These are phyloP conservation scores for Candidula unifasciata DNA, from an alignment of 2,888 invertebrate species.

Conservation along the genomic window DNA sequence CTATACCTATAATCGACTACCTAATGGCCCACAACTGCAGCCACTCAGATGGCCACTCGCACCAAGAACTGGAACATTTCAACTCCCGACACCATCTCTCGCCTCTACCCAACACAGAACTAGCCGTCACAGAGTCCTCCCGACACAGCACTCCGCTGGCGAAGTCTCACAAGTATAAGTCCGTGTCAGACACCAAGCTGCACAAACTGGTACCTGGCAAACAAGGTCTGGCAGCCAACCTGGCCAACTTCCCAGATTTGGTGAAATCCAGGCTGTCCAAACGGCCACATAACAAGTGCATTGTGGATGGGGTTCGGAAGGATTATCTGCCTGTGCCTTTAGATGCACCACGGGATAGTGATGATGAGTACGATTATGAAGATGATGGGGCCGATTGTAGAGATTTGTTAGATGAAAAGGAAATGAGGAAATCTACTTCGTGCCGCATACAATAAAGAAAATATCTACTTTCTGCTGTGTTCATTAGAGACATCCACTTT, in stretches of 20 bases:
- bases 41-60: slow-evolving; percentile 13
- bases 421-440: slow-evolving; percentile 57
- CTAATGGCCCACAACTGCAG: slow-evolving; percentile 50
- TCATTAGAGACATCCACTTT: no score
- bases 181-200: slow-evolving; percentile 58
- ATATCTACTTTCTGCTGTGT: no score
- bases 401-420: slow-evolving; percentile 57
- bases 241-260: slow-evolving; percentile 56
- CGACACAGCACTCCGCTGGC: slow-evolving; percentile 14
- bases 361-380: slow-evolving; percentile 55
- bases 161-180: slow-evolving; percentile 52
- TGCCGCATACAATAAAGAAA: slow-evolving; percentile 53
- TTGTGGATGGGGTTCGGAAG: slow-evolving; percentile 48
- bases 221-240: slow-evolving; percentile 54
- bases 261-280: slow-evolving; percentile 54
- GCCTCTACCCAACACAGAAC: slow-evolving; percentile 41
- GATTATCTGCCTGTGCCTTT: slow-evolving; percentile 57
- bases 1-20: slow-evolving; percentile 68
- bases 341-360: slow-evolving; percentile 53
- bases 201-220: slow-evolving; percentile 55
- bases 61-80: slow-evolving; percentile 1
- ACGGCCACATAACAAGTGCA: slow-evolving; percentile 49
- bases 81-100: slow-evolving; percentile 11
- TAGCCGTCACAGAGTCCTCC: slow-evolving; percentile 29
- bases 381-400: slow-evolving; percentile 54